Evolutionary conservation across 2,888 invertebrate genomes (phyloP), one percentile per base, ranked within the genome.

Genomic region (Nomada flava): DNA sequence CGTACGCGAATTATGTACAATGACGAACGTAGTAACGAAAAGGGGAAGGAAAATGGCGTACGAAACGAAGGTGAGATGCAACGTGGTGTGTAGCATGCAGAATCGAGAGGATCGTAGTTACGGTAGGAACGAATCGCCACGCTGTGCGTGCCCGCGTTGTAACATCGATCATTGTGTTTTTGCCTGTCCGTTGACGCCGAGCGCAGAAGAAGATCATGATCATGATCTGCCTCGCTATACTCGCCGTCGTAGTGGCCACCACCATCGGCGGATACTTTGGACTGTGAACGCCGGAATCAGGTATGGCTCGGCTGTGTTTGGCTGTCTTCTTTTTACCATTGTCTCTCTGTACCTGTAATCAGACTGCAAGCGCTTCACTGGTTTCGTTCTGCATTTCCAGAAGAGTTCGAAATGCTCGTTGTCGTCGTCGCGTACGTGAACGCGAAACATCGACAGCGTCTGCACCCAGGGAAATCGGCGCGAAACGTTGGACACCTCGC

Each of bases 161-260:
- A 86, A 82, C 47, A 47, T 80, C 78, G 67, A 76, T 82, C 42
- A 75, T 82, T 76, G 62, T 83, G 76, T 78, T 82, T 84, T 83
- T 89, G 80, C 78, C 67, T 80, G 79, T 85, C 74, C 87, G 85
- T 80, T 82, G 79, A 87, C 73, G 86, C 80, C 77, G 92, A 95
- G 94, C 96, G 96, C 96, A 98, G 98, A 98, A 98, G 97, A 98
- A 98, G 96, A 98, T 98, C 94, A 97, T 98, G 96, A 98, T 98
- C 94, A 95, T 98, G 96, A 96, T 97, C 95, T 98, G 98, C 95
- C 95, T 98, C 94, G 96, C 96, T 93, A 95, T 98, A 94, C 96
- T 97, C 94, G 96, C 96, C 93, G 95, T 97, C 93, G 95, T 97
- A 93, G 94, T 96, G 88, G 95, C 95, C 89, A 95, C 96, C 90